Conservation (phyloP, 2,797 vertebrate genomes). For the Sylvia borin region DNA sequence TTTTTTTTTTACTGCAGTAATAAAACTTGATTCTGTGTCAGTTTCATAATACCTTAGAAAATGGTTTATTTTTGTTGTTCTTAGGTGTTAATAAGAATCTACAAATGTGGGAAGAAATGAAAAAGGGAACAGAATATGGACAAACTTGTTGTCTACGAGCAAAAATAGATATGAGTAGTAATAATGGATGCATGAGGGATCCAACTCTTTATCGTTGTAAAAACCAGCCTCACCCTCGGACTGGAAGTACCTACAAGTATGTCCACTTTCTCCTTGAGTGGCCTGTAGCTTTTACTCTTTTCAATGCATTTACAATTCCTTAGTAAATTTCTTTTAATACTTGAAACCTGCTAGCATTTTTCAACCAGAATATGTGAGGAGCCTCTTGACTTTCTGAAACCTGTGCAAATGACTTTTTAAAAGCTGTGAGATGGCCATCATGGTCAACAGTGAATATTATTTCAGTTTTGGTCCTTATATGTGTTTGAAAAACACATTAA, state of each 20-base stretch:
- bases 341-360: not conserved
- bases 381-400: not conserved
- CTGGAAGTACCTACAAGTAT: constrained; percentile 88
- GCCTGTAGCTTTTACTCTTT: not conserved
- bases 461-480: not conserved
- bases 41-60: not conserved
- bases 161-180: constrained; percentile 98
- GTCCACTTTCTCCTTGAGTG: not conserved
- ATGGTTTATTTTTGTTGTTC: not conserved
- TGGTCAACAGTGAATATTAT: not conserved
- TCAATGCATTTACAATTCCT: not conserved
- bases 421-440: not conserved
- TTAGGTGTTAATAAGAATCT: constrained; percentile 93
- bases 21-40: not conserved
- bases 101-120: constrained; percentile 97
- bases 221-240: constrained; percentile 91
- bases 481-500: not conserved
- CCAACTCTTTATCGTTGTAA: constrained; percentile 97
- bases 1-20: not conserved
- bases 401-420: not conserved
- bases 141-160: constrained; percentile 96
- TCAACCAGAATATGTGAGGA: not conserved
- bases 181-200: constrained; percentile 97
- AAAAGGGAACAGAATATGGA: constrained; percentile 86
- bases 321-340: not conserved